Base-by-base conservation (phyloP, 2,113 vertebrate species). In the Pelvicachromis taeniatus region DNA sequence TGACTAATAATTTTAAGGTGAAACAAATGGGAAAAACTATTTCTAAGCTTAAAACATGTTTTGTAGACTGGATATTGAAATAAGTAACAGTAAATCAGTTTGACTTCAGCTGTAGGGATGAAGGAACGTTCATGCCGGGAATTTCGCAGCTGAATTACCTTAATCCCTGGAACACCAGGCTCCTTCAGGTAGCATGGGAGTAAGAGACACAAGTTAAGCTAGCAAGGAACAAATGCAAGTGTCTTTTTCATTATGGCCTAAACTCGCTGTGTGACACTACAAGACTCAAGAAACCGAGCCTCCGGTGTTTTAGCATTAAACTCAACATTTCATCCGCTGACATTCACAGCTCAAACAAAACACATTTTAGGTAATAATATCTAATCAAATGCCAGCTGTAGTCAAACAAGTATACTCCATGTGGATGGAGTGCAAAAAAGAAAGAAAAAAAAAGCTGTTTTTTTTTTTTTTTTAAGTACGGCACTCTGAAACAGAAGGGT, bases 101-200 rank as follows among this genome's bases (percentile, higher is more conserved):
- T 50, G 54, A 50, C 13, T 9, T 13, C 6, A 55, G 7, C n/a
- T 53, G 26, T 54, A 19, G 23, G 26, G 29, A 6, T 31, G 45
- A 84, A 38, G 13, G 73, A n/a, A 85, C 35, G 13, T n/a, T 65
- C 84, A 88, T 85, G 88, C 81, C 23, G 85, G 81, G 81, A 89
- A 85, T 1, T 7, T 21, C 48, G 19, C 1, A 3, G 19, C 2
- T 55, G 21, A 77, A 58, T 95, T 94, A 95, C 94, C 94, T 93
- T 91, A n/a, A 84, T 75, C 54, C 90, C 90, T 78, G 85, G 40
- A 40, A 88, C 77, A 83, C 75, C 88, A 2, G 91, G 84, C 38
- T 95, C 94, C 95, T 94, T 89, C 42, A 58, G 86, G 90, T 86
- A 86, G 93, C 88, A 88, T 38, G 21, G 14, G 26, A 82, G 61